phyloP scores from a whole-genome alignment of 2,888 invertebrate species.

The Acleris cristana region DNA sequence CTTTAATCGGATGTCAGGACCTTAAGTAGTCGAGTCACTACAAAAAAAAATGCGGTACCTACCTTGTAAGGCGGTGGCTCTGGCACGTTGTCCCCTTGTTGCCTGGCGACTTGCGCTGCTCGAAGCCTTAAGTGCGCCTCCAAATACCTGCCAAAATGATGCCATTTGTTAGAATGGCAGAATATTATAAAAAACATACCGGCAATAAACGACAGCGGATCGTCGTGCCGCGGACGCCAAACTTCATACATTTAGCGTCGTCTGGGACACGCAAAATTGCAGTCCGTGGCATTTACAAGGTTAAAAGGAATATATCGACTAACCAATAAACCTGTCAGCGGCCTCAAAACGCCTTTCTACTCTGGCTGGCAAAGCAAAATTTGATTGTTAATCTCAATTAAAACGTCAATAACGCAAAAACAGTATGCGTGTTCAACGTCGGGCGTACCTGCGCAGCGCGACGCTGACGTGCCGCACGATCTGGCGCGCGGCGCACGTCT shows the following conservation, averaged over 20 bases:
- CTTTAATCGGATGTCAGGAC: not conserved
- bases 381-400: too few species aligned
- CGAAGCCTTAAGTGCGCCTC: slow-evolving; percentile 91
- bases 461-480: slow-evolving; percentile 95
- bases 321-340: too few species aligned
- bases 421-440: too few species aligned
- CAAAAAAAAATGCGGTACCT: slow-evolving; percentile 21
- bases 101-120: slow-evolving; percentile 70
- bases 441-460: slow-evolving; percentile 87
- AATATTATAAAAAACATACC: too few species aligned
- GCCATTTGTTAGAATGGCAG: too few species aligned
- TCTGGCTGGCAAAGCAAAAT: not conserved
- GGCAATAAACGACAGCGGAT: too few species aligned
- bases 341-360: not conserved
- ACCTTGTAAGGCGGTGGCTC: slow-evolving; percentile 79
- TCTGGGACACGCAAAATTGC: too few species aligned
- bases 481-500: slow-evolving; percentile 94
- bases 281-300: too few species aligned
- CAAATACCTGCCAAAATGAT: slow-evolving; percentile 85
- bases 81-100: slow-evolving; percentile 72
- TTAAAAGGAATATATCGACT: too few species aligned
- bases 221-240: too few species aligned
- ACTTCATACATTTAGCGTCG: too few species aligned
- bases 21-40: not conserved
- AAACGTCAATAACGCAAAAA: too few species aligned